Evolutionary conservation across 2,113 vertebrate genomes (phyloP), one percentile per base, ranked within the genome.

Genomic region (Callithrix jacchus): DNA sequence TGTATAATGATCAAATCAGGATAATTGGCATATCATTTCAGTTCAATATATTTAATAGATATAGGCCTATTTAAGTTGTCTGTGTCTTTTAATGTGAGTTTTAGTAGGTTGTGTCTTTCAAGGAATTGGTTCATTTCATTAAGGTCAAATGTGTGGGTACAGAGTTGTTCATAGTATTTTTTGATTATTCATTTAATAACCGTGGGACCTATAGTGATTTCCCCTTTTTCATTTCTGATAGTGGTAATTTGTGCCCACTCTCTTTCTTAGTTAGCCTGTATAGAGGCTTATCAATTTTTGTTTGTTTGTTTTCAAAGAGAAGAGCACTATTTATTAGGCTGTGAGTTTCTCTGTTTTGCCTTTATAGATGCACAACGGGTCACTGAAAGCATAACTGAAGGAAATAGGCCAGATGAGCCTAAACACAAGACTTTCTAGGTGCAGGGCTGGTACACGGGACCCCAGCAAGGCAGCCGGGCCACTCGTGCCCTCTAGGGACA

Each of bases 311-410:
- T 52, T 52, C 99, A 99, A 99, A 99, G 98, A 99, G 99, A 98
- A 99, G 99, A 99, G 99, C 98, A 97, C 98, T 99, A 98, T 98
- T 99, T 98, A 99, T 99, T 99, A 98, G 98, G 98, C 98, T 98
- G 98, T 99, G 99, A 99, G 98, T 98, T 99, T 99, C 99, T 99
- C 98, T 98, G 99, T 82, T 99, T 99, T 98, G 99, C 98, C 99
- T 99, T 99, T 99, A 99, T 98, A 99, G 99, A 99, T 99, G 99
- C 99, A 99, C 99, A 99, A 98, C 98, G 98, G 98, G 98, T 98
- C 98, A 99, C 98, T 99, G 98, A 99, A 99, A 98, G 98, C 98
- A 96, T 98, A 99, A 99, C 99, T 99, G 99, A 99, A 98, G 98
- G 98, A 99, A 98, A 99, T 98, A 99, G 98, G 99, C 95, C 96